Conservation (phyloP, 2,797 vertebrate species). For the Hypotaenidia okinawae region DNA sequence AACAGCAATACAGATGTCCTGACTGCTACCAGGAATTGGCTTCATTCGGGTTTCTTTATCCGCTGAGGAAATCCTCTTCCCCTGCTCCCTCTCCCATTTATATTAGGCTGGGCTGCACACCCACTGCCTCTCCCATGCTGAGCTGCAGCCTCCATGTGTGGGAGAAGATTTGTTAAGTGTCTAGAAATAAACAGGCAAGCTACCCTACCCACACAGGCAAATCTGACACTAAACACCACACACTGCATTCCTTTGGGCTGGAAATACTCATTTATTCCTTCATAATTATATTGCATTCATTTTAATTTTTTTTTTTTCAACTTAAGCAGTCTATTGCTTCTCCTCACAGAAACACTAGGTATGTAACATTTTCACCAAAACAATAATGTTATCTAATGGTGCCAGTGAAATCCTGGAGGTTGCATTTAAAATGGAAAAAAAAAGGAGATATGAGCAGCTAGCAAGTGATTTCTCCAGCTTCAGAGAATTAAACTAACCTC, state of each 20-base stretch:
- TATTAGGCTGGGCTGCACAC: background rate
- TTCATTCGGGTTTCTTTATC: background rate
- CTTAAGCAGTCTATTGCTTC: background rate
- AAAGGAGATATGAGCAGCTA: background rate
- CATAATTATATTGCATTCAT: background rate
- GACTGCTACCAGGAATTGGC: background rate
- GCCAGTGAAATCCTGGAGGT: slow-evolving; percentile 7
- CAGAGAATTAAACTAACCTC: background rate
- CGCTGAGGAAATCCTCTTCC: background rate
- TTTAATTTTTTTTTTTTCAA: background rate
- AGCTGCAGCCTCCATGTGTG: background rate
- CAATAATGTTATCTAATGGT: slow-evolving; percentile 21
- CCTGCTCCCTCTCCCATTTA: background rate
- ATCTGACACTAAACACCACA: background rate
- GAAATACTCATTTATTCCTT: background rate
- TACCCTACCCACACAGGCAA: slow-evolving; percentile 1
- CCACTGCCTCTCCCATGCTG: background rate
- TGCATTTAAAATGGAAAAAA: background rate
- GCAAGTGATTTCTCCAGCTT: background rate
- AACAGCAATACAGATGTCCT: background rate
- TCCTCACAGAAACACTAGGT: background rate
- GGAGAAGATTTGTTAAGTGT: background rate
- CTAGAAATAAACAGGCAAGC: background rate
- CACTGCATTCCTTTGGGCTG: background rate
- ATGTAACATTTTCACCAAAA: slow-evolving; percentile 44